These are phyloP conservation scores for Gyps fulvus DNA, from an alignment of 2,113 vertebrate species.

Conservation along the genomic window DNA sequence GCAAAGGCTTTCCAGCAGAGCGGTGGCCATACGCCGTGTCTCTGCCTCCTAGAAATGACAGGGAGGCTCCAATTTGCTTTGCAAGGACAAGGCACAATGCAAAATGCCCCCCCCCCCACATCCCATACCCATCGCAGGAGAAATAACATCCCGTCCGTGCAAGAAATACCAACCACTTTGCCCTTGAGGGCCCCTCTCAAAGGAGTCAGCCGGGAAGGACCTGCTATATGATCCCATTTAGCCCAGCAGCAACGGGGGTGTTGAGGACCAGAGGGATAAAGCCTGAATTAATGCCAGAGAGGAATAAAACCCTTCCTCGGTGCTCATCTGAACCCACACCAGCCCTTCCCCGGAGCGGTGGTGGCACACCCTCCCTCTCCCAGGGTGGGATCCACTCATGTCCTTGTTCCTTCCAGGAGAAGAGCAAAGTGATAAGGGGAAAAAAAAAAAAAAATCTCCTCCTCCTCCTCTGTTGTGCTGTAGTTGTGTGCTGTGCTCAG, in stretches of 20 bases:
- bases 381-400: background rate
- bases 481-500: conserved; percentile 2
- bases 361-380: background rate
- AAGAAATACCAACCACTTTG: background rate
- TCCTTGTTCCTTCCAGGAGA: background rate
- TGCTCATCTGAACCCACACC: background rate
- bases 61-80: background rate
- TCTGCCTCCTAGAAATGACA: background rate
- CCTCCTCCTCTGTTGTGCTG: background rate
- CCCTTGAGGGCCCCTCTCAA: background rate
- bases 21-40: fast-evolving
- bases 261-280: background rate
- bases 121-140: background rate
- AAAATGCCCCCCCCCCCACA: background rate
- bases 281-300: background rate
- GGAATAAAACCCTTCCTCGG: background rate
- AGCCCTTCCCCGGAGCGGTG: fast-evolving
- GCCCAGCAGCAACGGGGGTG: background rate
- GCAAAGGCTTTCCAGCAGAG: background rate
- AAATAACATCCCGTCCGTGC: background rate
- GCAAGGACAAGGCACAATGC: background rate
- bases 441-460: background rate
- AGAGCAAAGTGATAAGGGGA: background rate
- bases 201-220: background rate
- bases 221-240: background rate